These are phyloP conservation scores for Crax fasciolata DNA, from an alignment of 2,797 vertebrate genomes.

Conservation along the genomic window DNA sequence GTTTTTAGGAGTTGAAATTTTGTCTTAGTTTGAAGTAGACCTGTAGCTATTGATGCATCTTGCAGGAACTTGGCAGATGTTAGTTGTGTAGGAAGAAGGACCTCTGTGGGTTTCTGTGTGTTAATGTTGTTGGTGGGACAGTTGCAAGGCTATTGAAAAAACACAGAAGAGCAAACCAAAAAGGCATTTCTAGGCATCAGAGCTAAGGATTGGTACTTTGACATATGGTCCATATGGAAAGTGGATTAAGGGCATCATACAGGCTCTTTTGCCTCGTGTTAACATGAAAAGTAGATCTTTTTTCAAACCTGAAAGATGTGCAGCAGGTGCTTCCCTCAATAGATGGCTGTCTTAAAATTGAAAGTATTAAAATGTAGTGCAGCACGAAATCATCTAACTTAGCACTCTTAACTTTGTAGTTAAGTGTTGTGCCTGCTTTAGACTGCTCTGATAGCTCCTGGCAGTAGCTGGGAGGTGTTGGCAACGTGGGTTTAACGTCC, in stretches of 20 bases:
- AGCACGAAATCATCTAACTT: background rate
- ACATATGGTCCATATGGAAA: background rate
- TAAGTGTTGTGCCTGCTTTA: background rate
- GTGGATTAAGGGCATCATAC: background rate
- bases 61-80: background rate
- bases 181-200: background rate
- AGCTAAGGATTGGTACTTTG: background rate
- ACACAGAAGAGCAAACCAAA: background rate
- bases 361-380: background rate
- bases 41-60: fast-evolving
- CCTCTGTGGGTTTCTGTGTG: background rate
- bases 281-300: background rate
- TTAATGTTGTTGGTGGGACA: background rate
- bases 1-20: background rate
- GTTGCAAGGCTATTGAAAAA: background rate
- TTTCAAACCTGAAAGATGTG: background rate
- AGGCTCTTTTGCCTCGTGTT: background rate
- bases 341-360: background rate
- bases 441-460: background rate
- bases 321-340: background rate
- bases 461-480: background rate
- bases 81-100: background rate
- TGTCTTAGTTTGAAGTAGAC: background rate
- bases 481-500: background rate
- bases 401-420: background rate